Percentiles rank a stretch among this genome's conserved stretches.
These are phyloP conservation scores for Fregata magnificens DNA, from an alignment of 2,113 vertebrate genomes.

Conservation along the genomic window DNA sequence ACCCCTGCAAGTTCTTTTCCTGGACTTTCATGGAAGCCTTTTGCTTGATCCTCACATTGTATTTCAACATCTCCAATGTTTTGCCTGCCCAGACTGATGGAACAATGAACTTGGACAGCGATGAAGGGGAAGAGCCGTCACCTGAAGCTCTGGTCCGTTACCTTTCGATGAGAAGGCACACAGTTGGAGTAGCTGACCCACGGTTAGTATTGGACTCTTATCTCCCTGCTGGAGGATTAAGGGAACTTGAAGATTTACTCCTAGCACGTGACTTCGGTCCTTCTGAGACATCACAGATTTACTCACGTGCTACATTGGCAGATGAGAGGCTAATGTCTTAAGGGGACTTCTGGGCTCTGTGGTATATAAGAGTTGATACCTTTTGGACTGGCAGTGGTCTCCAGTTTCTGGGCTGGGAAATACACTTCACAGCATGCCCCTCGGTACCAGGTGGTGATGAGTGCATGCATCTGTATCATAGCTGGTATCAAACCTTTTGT, in stretches of 20 bases:
- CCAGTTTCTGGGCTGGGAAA: not conserved
- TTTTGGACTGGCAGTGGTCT: not conserved
- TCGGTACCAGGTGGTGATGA: too few species aligned
- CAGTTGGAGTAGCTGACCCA: constrained; percentile 95
- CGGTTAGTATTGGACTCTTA: constrained; percentile 75
- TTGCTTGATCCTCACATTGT: not conserved
- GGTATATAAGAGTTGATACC: accelerated
- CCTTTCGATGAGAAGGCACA: constrained; percentile 96
- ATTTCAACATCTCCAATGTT: not conserved
- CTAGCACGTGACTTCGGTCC: not conserved
- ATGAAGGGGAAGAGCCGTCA: constrained; percentile 95
- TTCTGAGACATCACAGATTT: not conserved
- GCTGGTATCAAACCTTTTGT: not conserved
- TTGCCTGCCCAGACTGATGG: constrained; percentile 83
- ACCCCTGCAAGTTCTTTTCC: not conserved
- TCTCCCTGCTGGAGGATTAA: not conserved
- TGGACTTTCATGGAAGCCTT: not conserved
- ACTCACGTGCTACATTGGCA: accelerated
- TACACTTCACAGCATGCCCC: not conserved
- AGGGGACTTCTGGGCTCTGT: not conserved
- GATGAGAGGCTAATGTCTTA: not conserved
- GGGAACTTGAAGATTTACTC: not conserved
- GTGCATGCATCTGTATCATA: accelerated
- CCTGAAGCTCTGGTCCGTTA: constrained; percentile 97
- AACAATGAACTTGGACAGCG: constrained; percentile 92